Percentiles rank a stretch among this genome's conserved stretches.
phyloP scores from a whole-genome alignment of 2,113 vertebrate genomes.

The Ageneiosus marmoratus region DNA sequence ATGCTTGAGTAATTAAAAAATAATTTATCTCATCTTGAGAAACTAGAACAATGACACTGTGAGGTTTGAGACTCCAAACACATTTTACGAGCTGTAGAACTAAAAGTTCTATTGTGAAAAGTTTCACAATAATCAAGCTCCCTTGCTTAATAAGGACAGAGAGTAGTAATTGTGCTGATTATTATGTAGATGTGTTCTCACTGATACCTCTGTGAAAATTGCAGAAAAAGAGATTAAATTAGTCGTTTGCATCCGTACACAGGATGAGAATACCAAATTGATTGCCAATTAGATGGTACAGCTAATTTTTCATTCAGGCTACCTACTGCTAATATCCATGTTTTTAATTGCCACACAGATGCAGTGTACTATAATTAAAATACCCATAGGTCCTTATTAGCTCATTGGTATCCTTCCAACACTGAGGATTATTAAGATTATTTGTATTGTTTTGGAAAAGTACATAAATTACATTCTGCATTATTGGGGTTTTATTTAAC shows the following conservation, averaged over 20 bases:
- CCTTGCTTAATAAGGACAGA: constrained; percentile 36
- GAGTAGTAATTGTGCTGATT: constrained; percentile 47
- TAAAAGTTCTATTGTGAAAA: constrained; percentile 32
- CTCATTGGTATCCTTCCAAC: constrained; percentile 35
- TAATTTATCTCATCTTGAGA: constrained; percentile 27
- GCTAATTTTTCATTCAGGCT: constrained; percentile 45
- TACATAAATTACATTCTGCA: constrained; percentile 15
- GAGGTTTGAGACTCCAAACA: constrained; percentile 30
- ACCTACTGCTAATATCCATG: constrained; percentile 47
- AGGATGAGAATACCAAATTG: constrained; percentile 45
- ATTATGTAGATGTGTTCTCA: constrained; percentile 48
- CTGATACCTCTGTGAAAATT: constrained; percentile 38
- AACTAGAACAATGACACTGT: constrained; percentile 28
- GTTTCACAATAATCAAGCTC: constrained; percentile 19
- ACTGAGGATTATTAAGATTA: constrained; percentile 25
- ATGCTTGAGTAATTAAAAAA: constrained; percentile 46
- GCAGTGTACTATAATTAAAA: constrained; percentile 49
- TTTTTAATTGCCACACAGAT: constrained; percentile 44
- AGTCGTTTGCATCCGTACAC: constrained; percentile 39
- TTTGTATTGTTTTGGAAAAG: constrained; percentile 25
- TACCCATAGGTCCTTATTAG: constrained; percentile 40
- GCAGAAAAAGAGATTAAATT: constrained; percentile 42
- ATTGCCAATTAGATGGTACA: constrained; percentile 49
- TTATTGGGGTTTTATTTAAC: not conserved
- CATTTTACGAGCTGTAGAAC: constrained; percentile 26